phyloP scores from a whole-genome alignment of 2,888 invertebrate species.

The Druceiella hillmani region DNA sequence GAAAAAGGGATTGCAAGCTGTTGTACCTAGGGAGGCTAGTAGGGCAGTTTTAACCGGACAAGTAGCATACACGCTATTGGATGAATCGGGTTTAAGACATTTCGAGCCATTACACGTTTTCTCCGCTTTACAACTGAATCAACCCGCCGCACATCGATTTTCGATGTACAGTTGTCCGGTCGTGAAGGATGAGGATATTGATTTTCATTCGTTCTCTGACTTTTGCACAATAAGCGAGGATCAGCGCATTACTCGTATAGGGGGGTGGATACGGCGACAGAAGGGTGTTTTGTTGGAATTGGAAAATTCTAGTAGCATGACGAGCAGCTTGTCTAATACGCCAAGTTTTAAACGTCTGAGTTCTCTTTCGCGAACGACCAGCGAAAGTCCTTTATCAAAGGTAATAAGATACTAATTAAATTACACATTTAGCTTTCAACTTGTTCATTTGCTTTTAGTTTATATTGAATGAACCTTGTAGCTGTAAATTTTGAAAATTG shows the following conservation, averaged over 20 bases:
- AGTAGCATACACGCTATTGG: constrained; percentile 69
- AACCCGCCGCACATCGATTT: constrained; percentile 59
- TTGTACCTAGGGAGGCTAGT: constrained; percentile 71
- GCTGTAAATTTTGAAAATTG: no score
- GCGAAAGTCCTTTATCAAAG: constrained; percentile 47
- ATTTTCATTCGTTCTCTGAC: constrained; percentile 41
- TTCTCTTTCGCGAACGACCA: constrained; percentile 43
- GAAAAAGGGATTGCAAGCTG: constrained; percentile 68
- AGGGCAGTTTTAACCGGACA: constrained; percentile 68
- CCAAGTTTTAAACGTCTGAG: constrained; percentile 53
- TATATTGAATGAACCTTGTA: no score
- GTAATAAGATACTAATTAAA: constrained; percentile 34
- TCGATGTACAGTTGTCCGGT: constrained; percentile 61
- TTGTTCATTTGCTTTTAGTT: no score
- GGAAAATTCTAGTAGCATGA: constrained; percentile 40
- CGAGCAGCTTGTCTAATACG: constrained; percentile 48
- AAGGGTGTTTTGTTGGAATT: constrained; percentile 40
- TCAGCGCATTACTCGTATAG: constrained; percentile 43
- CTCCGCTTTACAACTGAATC: constrained; percentile 61
- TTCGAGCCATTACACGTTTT: constrained; percentile 74
- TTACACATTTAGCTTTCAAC: no score
- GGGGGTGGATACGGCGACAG: constrained; percentile 42
- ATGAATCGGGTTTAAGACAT: constrained; percentile 69
- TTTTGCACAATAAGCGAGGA: constrained; percentile 42
- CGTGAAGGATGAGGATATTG: constrained; percentile 49